Conservation (phyloP, 2,797 vertebrate genomes). For the Anniella stebbinsi region DNA sequence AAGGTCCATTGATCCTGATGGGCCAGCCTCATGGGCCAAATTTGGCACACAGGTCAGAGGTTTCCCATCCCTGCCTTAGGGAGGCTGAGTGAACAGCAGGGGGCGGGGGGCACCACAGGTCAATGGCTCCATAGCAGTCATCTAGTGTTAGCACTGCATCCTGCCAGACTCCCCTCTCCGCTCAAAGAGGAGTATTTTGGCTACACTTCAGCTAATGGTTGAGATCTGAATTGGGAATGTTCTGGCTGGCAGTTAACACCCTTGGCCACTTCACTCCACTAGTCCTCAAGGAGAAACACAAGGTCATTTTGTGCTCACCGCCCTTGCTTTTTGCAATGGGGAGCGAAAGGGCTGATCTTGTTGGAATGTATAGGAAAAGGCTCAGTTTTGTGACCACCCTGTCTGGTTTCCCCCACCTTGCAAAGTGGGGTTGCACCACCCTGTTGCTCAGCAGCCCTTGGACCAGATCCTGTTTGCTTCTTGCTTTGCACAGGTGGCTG, state of each 20-base stretch:
- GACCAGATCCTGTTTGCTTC: not conserved
- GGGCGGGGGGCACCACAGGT: not conserved
- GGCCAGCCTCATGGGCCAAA: no score
- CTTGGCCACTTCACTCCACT: not conserved
- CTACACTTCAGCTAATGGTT: not conserved
- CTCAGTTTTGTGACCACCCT: not conserved
- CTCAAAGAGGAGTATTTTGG: not conserved
- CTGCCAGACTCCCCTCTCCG: not conserved
- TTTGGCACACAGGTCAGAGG: no score
- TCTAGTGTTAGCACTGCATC: not conserved
- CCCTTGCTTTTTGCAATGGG: not conserved
- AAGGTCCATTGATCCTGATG: no score
- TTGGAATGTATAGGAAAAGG: not conserved
- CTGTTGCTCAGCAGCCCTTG: not conserved
- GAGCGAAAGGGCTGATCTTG: not conserved
- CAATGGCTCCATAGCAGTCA: not conserved
- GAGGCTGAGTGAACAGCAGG: no score
- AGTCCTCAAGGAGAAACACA: not conserved
- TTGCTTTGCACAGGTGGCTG: not conserved
- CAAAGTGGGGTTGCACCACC: not conserved
- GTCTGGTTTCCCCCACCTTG: no score
- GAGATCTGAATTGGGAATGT: not conserved
- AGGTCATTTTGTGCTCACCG: not conserved
- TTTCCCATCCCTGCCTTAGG: not conserved
- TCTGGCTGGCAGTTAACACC: not conserved